A percentile compares a stretch with the other conserved stretches of the same genome.
Conservation (phyloP, 2,113 vertebrate genomes). For the Paratilapia polleni region DNA sequence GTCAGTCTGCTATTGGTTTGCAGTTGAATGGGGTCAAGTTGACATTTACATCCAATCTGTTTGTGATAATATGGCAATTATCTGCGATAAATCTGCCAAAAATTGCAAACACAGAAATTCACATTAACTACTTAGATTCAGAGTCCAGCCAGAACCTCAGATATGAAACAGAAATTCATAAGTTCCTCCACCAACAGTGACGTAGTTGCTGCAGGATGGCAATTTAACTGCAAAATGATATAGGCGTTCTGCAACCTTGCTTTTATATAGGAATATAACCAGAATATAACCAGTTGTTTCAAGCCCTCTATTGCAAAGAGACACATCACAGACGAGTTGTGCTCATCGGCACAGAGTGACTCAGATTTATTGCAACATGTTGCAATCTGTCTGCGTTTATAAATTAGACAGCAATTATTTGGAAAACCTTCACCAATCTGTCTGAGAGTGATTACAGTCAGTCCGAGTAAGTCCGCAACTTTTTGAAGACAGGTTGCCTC, state of each 20-base stretch:
- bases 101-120: background rate
- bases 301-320: background rate
- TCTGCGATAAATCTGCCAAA: background rate
- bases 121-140: background rate
- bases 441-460: too few relatives aligned
- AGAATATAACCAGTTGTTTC: background rate
- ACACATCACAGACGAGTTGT: background rate
- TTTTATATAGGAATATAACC: background rate
- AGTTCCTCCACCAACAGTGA: background rate
- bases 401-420: too few relatives aligned
- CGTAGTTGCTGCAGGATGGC: fast-evolving
- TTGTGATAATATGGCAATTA: background rate
- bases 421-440: too few relatives aligned
- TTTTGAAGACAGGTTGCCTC: too few relatives aligned
- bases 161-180: background rate
- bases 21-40: too few relatives aligned
- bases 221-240: background rate
- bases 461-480: too few relatives aligned
- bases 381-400: too few relatives aligned
- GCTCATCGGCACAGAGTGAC: too few relatives aligned
- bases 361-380: too few relatives aligned
- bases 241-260: background rate
- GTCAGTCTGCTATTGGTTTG: too few relatives aligned
- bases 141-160: background rate
- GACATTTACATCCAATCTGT: background rate